These are phyloP conservation scores for Sitta carolinensis DNA, from an alignment of 2,797 vertebrate species.

Conservation along the genomic window DNA sequence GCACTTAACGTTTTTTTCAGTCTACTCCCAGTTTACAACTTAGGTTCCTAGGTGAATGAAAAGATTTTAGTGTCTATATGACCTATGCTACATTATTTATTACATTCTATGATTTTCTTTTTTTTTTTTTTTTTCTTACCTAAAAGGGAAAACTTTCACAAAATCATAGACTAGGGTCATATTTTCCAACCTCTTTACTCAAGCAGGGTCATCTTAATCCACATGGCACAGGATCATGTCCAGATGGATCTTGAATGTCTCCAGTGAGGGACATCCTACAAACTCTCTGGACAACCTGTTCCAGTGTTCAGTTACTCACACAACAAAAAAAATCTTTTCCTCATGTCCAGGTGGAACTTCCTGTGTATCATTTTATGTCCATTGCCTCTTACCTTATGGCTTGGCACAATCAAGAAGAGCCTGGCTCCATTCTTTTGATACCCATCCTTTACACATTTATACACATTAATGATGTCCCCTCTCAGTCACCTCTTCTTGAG, in stretches of 20 bases:
- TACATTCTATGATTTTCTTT: not conserved
- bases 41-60: not conserved
- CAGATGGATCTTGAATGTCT: not conserved
- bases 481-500: not conserved
- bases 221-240: not conserved
- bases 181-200: not conserved
- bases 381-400: not conserved
- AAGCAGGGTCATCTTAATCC: not conserved
- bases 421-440: not conserved
- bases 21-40: not conserved
- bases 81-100: constrained; percentile 10
- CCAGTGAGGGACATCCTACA: not conserved
- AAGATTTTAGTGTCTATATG: not conserved
- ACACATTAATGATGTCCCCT: too few relatives aligned
- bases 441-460: not conserved
- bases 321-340: not conserved
- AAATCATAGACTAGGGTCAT: not conserved
- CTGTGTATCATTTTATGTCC: not conserved
- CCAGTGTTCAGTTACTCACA: too few relatives aligned
- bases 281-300: not conserved
- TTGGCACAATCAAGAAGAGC: not conserved
- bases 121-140: not conserved
- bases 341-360: not conserved
- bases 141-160: not conserved
- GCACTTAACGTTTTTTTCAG: constrained; percentile 18